Evolutionary conservation across 2,888 invertebrate species (phyloP).

Genomic region (Amblyteles armatorius): DNA sequence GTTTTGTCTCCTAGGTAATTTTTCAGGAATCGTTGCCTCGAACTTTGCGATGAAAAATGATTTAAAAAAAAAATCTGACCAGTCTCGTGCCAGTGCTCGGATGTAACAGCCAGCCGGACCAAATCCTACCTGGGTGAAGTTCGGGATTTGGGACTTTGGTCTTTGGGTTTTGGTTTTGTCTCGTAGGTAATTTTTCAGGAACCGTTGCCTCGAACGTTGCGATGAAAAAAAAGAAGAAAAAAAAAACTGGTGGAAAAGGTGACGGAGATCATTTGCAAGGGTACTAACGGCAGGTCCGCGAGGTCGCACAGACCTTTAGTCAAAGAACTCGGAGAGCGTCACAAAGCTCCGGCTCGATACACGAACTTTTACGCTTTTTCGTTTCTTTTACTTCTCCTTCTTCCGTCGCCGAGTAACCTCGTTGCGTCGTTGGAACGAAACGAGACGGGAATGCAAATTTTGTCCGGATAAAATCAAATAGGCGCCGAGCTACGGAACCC

Average conservation of each 20-base stretch:
- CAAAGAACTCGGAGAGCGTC: not conserved
- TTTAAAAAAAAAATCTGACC: too few species aligned
- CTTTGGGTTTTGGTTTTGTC: not conserved
- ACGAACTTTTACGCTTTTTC: not conserved
- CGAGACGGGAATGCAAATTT: slow-evolving; percentile 56
- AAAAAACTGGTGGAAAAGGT: not conserved
- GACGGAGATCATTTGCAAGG: not conserved
- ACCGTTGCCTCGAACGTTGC: not conserved
- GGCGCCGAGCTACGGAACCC: slow-evolving; percentile 15
- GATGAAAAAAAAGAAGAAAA: not conserved
- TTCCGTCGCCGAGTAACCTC: not conserved
- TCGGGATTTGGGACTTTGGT: too few species aligned
- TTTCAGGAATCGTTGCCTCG: not conserved
- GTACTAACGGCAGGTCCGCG: not conserved
- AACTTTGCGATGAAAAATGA: not conserved
- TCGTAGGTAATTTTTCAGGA: not conserved
- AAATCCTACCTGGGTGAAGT: too few species aligned
- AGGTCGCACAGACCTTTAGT: not conserved
- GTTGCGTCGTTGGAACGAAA: slow-evolving; percentile 38
- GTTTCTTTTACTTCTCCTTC: not conserved
- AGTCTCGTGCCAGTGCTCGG: too few species aligned
- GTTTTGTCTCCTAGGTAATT: not conserved
- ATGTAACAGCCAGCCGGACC: too few species aligned
- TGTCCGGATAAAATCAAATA: slow-evolving; percentile 48
- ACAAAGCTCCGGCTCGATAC: not conserved